Percentiles rank a stretch among this genome's conserved stretches.
Evolutionary conservation across 2,113 vertebrate genomes (phyloP).

Genomic region (Halichoeres trimaculatus): DNA sequence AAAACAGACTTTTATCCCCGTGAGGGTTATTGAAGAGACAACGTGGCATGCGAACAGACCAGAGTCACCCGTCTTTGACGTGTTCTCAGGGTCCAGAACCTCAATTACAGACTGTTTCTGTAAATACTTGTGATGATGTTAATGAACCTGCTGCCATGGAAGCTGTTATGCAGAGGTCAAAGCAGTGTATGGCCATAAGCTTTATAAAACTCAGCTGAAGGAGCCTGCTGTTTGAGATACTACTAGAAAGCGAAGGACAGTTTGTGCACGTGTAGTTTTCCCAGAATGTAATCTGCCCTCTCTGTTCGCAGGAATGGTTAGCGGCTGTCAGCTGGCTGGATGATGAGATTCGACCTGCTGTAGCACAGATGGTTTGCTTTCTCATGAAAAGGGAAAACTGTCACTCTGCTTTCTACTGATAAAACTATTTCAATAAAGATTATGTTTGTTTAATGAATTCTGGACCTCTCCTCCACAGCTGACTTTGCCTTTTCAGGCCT

Average conservation of each 20-base stretch:
- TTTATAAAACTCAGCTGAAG: slow-evolving; percentile 15
- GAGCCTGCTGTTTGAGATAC: slow-evolving; percentile 35
- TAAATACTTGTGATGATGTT: slow-evolving; percentile 17
- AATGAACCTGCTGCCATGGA: slow-evolving; percentile 28
- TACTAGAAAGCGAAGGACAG: slow-evolving; percentile 30
- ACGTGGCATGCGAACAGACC: neutral
- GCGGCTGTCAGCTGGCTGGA: slow-evolving; percentile 52
- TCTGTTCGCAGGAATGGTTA: slow-evolving; percentile 46
- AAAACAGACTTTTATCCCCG: slow-evolving; percentile 15
- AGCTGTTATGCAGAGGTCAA: slow-evolving; percentile 34
- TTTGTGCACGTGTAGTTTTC: slow-evolving; percentile 39
- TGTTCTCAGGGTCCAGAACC: slow-evolving; percentile 8
- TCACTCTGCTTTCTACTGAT: slow-evolving; percentile 47
- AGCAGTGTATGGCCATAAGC: slow-evolving; percentile 14
- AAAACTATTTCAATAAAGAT: slow-evolving; percentile 62
- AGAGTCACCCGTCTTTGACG: slow-evolving; percentile 21
- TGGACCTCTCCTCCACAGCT: neutral
- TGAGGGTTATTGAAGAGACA: slow-evolving; percentile 17
- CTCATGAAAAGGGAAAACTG: slow-evolving; percentile 16
- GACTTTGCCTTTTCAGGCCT: too few relatives aligned
- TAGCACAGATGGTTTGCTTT: slow-evolving; percentile 59
- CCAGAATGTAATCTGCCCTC: slow-evolving; percentile 54
- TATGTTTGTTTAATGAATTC: slow-evolving; percentile 17
- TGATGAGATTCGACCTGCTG: slow-evolving; percentile 59
- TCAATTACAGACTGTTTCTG: slow-evolving; percentile 8